Conservation (phyloP, 2,797 vertebrate species). For the Rhodeus uyekii region DNA sequence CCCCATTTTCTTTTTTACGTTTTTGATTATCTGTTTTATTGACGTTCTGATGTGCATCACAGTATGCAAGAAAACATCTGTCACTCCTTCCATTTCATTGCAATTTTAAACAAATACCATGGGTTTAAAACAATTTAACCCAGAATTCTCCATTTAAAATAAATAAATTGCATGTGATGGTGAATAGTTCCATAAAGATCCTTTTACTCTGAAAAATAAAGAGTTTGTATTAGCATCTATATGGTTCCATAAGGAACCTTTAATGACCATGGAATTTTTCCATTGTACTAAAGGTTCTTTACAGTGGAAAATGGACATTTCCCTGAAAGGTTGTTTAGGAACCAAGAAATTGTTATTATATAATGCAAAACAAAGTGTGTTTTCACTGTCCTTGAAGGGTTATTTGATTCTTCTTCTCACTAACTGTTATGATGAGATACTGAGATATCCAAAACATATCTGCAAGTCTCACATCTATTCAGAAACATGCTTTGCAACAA, state of each 20-base stretch:
- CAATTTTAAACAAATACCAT: not conserved
- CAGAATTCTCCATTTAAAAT: not conserved
- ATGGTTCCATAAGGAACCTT: not conserved
- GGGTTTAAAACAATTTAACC: not conserved
- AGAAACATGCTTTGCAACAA: not conserved
- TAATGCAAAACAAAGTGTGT: not conserved
- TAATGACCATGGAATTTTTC: not conserved
- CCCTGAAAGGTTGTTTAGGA: not conserved
- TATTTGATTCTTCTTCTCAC: not conserved
- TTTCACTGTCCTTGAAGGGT: not conserved
- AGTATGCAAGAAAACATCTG: not conserved
- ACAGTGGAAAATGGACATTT: not conserved
- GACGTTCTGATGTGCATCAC: not conserved
- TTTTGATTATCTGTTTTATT: not conserved
- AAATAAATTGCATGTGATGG: not conserved
- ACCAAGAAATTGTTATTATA: not conserved
- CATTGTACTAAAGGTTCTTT: not conserved
- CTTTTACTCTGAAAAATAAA: not conserved
- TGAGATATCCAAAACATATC: no score
- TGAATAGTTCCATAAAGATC: not conserved
- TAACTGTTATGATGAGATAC: no score
- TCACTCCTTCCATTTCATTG: not conserved
- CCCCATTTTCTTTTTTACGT: rapidly evolving
- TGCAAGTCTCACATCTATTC: not conserved
- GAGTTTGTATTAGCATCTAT: no score